phyloP scores from a whole-genome alignment of 2,888 invertebrate species.

The Pristionchus entomophagus region DNA sequence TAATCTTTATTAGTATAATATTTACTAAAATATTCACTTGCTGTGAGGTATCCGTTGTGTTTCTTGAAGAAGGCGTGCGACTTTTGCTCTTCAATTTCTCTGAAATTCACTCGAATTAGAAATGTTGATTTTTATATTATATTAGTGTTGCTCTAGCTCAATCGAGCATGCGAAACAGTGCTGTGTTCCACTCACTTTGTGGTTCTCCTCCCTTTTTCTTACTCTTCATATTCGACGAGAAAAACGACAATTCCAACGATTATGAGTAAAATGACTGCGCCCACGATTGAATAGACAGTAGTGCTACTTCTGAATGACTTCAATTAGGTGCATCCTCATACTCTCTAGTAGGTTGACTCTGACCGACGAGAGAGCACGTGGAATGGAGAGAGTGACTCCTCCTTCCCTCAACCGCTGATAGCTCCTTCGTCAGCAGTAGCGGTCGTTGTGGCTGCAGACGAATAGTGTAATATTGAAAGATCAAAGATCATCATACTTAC shows the following conservation, averaged over 20 bases:
- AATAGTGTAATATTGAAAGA: not conserved
- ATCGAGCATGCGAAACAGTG: too few species aligned
- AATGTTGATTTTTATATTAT: not conserved
- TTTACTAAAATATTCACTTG: not conserved
- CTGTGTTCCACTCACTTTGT: not conserved
- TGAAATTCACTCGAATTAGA: not conserved
- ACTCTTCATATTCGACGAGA: not conserved
- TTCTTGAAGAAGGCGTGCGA: not conserved
- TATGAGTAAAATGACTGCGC: not conserved
- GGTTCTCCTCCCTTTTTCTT: not conserved
- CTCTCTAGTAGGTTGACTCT: not conserved
- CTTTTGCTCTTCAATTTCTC: not conserved
- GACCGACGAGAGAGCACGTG: not conserved
- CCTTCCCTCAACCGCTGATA: not conserved
- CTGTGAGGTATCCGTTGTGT: slow-evolving; percentile 31
- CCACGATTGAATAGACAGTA: not conserved
- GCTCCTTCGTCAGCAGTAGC: not conserved
- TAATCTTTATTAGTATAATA: not conserved
- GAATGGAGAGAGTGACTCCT: not conserved
- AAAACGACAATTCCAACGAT: not conserved
- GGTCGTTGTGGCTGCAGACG: not conserved
- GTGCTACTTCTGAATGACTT: not conserved
- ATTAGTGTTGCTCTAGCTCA: too few species aligned
- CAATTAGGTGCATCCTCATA: too few species aligned
- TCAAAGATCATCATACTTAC: not conserved